phyloP scores from a whole-genome alignment of 2,113 vertebrate species.

The Lathamus discolor region DNA sequence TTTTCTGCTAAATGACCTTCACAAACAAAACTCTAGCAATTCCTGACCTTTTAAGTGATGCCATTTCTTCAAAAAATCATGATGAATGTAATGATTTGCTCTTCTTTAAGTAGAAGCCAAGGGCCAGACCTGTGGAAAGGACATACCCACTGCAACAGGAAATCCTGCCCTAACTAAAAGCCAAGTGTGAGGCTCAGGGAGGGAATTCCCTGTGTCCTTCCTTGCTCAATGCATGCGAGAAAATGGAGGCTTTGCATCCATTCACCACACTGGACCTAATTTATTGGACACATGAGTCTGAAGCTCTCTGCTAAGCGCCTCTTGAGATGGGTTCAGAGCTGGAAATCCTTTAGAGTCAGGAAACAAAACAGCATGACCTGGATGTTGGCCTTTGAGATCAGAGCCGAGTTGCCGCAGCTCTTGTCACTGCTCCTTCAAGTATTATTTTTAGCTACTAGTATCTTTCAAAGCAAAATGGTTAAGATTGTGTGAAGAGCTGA shows the following conservation, averaged over 20 bases:
- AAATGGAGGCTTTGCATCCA: neutral
- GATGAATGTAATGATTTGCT: neutral
- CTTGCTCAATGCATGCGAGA: neutral
- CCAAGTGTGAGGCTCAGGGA: neutral
- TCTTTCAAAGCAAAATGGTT: neutral
- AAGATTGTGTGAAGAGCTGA: neutral
- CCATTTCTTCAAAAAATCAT: neutral
- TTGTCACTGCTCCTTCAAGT: neutral
- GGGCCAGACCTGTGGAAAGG: neutral
- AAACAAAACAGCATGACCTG: neutral
- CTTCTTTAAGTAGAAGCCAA: neutral
- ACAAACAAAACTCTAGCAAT: neutral
- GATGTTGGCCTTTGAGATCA: neutral
- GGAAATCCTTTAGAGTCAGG: neutral
- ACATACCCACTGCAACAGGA: neutral
- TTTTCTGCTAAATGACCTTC: neutral
- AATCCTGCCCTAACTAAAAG: neutral
- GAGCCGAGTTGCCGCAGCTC: neutral
- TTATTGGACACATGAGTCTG: rapidly evolving
- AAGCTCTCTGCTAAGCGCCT: neutral
- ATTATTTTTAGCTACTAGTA: neutral
- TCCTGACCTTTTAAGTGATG: neutral
- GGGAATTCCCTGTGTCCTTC: neutral
- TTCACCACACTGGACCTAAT: neutral
- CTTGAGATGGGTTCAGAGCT: neutral